A percentile compares a stretch with the other conserved stretches of the same genome.
Evolutionary conservation across 2,888 invertebrate genomes (phyloP).

Genomic region (Chaetogeoica ovagalla): DNA sequence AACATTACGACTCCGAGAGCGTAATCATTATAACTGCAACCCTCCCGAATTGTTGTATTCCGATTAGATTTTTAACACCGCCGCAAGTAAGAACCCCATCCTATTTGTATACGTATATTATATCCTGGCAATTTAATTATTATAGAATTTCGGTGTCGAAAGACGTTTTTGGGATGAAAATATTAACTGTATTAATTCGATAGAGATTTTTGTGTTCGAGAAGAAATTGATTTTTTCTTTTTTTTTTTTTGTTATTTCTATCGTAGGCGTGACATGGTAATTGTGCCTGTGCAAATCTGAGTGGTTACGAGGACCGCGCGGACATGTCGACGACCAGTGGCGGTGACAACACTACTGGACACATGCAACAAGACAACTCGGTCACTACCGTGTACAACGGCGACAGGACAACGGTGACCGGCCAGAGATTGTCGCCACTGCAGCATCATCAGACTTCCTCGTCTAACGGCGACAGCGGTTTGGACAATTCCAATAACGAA

Average conservation of each 20-base stretch:
- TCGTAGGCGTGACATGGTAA: slow-evolving; percentile 38
- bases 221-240: too few species aligned
- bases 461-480: slow-evolving; percentile 26
- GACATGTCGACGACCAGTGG: slow-evolving; percentile 43
- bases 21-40: too few species aligned
- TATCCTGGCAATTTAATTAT: too few species aligned
- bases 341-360: background rate
- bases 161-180: too few species aligned
- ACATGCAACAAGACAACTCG: slow-evolving; percentile 11
- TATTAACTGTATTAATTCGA: too few species aligned
- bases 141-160: too few species aligned
- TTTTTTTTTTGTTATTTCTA: background rate
- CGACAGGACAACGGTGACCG: background rate
- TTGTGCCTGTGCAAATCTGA: slow-evolving; percentile 15
- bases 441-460: slow-evolving; percentile 14
- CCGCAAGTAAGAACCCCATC: too few species aligned
- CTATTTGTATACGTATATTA: too few species aligned
- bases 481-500: slow-evolving; percentile 30
- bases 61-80: too few species aligned
- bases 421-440: slow-evolving; percentile 2
- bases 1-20: too few species aligned
- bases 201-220: too few species aligned
- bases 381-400: slow-evolving; percentile 43
- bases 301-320: background rate
- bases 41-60: too few species aligned